Conservation (phyloP, 1,140 invertebrate species). For the Harlomillsia oculata region DNA sequence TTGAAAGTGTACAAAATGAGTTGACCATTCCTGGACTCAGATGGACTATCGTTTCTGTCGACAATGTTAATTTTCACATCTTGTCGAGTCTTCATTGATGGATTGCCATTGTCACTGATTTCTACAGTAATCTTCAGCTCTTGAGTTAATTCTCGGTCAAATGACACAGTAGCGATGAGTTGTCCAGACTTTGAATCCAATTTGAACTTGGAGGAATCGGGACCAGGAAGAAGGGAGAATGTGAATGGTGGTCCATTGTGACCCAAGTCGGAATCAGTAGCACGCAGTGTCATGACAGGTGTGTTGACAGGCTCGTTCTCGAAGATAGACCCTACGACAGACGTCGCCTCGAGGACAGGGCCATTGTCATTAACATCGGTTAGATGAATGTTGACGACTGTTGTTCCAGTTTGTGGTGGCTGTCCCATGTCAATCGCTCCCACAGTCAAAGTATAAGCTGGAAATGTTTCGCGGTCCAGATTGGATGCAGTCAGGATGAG, state of each 20-base stretch:
- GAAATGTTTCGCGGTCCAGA: conserved; percentile 71
- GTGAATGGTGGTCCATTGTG: conserved; percentile 83
- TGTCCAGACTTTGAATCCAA: conserved; percentile 69
- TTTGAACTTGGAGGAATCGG: conserved; percentile 62
- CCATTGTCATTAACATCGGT: conserved; percentile 89
- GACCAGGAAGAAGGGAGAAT: conserved; percentile 66
- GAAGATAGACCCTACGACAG: conserved; percentile 61
- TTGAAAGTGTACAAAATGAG: conserved; percentile 70
- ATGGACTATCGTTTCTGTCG: conserved; percentile 88
- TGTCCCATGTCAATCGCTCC: conserved; percentile 79
- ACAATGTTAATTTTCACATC: conserved; percentile 63
- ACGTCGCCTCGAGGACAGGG: conserved; percentile 64
- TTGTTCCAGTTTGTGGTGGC: conserved; percentile 77
- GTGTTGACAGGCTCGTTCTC: conserved; percentile 82
- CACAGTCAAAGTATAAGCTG: conserved; percentile 68
- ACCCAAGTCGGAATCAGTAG: conserved; percentile 79
- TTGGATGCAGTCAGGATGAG: conserved; percentile 63
- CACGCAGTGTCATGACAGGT: conserved; percentile 70
- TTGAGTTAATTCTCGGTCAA: conserved; percentile 72
- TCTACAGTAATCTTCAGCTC: conserved; percentile 63
- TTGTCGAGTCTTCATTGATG: conserved; percentile 67
- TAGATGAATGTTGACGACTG: conserved; percentile 64
- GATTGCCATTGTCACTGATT: conserved; percentile 78
- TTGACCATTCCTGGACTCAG: conserved; percentile 67
- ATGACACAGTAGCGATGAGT: conserved; percentile 61